phyloP scores from a whole-genome alignment of 2,888 invertebrate species.

The Druceiella hillmani region DNA sequence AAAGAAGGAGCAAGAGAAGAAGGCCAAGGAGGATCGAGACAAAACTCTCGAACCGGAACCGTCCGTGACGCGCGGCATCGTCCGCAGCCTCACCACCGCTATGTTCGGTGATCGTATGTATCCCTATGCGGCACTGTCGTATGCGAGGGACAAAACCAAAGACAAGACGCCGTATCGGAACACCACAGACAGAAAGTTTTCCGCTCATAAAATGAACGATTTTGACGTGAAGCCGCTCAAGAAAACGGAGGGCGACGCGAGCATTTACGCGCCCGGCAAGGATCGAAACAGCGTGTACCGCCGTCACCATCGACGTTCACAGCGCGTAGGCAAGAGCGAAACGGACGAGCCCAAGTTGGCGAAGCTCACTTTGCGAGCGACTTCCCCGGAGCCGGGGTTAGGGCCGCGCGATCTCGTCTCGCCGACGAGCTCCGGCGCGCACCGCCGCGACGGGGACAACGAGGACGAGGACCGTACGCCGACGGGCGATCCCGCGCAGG shows the following conservation, averaged over 20 bases:
- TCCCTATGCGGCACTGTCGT: constrained; percentile 37
- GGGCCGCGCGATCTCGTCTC: constrained; percentile 50
- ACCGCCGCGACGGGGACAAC: too few relatives aligned
- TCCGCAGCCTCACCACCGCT: constrained; percentile 69
- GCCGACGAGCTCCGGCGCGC: constrained; percentile 37
- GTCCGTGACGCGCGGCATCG: constrained; percentile 43
- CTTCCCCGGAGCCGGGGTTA: constrained; percentile 38
- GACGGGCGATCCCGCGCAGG: constrained; percentile 52
- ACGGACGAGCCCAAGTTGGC: constrained; percentile 45
- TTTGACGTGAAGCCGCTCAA: constrained; percentile 33
- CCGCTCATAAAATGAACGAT: constrained; percentile 34
- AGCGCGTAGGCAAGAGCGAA: constrained; percentile 60
- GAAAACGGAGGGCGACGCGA: constrained; percentile 30
- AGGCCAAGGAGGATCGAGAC: constrained; percentile 56
- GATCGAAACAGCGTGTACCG: constrained; percentile 48
- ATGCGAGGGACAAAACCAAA: constrained; percentile 54
- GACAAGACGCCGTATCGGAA: constrained; percentile 62
- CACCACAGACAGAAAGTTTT: constrained; percentile 41
- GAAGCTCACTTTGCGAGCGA: constrained; percentile 48
- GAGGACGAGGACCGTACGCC: constrained; percentile 47
- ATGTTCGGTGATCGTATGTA: constrained; percentile 56
- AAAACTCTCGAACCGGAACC: constrained; percentile 64
- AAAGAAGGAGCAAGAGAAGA: constrained; percentile 49
- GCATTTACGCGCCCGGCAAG: constrained; percentile 32
- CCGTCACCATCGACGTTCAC: constrained; percentile 51